Evolutionary conservation across 1,140 invertebrate species (phyloP).

Genomic region (Hyphantria cunea): DNA sequence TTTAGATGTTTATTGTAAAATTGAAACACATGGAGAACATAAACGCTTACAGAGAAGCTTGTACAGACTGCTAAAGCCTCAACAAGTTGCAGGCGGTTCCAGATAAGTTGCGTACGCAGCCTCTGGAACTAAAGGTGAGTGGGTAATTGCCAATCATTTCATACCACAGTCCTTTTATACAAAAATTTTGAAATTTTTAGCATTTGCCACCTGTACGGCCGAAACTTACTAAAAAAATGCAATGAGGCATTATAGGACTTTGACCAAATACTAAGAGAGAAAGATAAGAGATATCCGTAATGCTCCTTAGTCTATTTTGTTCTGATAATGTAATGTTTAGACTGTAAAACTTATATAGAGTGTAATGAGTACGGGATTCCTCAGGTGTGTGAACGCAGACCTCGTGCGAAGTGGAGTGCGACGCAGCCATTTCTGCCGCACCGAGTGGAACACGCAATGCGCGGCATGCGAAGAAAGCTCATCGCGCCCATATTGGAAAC

Average conservation of each 20-base stretch:
- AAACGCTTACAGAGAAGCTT: no score
- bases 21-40: no score
- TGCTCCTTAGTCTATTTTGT: no score
- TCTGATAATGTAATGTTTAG: no score
- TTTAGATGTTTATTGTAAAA: no score
- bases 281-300: no score
- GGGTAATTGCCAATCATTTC: conserved; percentile 1
- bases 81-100: conserved; percentile 48
- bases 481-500: conserved; percentile 39
- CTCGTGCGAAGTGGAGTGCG: conserved; percentile 66
- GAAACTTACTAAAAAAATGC: no score
- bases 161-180: background rate
- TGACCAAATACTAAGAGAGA: no score
- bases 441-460: conserved; percentile 46
- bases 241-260: no score
- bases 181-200: background rate
- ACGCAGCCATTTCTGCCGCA: conserved; percentile 48
- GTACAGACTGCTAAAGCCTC: conserved; percentile 24
- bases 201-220: no score
- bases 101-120: conserved; percentile 51
- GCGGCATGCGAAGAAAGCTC: conserved; percentile 72
- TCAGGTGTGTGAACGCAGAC: conserved; percentile 38
- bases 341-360: background rate
- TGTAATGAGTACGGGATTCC: conserved; percentile 19
- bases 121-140: conserved; percentile 10